Evolutionary conservation across 2,113 vertebrate species (phyloP).

Genomic region (Dicerorhinus sumatrensis): DNA sequence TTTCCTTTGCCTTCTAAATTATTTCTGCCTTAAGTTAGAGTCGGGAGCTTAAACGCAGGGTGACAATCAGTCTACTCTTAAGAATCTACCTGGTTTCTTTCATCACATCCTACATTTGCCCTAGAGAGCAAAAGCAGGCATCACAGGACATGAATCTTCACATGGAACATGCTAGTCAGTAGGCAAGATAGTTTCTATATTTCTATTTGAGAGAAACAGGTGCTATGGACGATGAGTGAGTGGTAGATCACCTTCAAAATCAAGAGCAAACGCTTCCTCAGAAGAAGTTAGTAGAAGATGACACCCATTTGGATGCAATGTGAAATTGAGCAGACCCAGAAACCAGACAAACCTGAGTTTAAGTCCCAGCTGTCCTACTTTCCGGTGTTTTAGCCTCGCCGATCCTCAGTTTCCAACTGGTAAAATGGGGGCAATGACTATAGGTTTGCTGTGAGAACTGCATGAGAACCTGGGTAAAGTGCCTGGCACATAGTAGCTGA

Average conservation of each 20-base stretch:
- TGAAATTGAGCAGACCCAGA: not conserved
- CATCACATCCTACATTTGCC: not conserved
- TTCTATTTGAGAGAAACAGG: not conserved
- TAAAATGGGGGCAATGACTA: not conserved
- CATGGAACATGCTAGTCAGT: not conserved
- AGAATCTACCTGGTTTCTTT: not conserved
- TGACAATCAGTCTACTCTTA: not conserved
- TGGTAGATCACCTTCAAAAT: not conserved
- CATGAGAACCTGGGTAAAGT: not conserved
- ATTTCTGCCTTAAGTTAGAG: not conserved
- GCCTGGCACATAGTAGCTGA: not conserved
- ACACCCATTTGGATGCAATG: not conserved
- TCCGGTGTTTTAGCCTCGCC: not conserved
- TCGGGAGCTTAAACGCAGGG: not conserved
- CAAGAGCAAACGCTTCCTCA: not conserved
- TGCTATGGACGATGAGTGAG: not conserved
- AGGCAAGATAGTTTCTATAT: not conserved
- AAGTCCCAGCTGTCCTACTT: not conserved
- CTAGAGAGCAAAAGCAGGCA: not conserved
- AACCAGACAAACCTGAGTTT: not conserved
- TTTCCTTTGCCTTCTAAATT: constrained; percentile 5
- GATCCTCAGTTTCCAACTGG: not conserved
- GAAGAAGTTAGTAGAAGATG: not conserved
- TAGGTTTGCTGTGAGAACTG: not conserved
- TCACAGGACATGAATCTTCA: not conserved